Evolutionary conservation across 2,888 invertebrate species (phyloP).

Genomic region (Hetaerina titia): DNA sequence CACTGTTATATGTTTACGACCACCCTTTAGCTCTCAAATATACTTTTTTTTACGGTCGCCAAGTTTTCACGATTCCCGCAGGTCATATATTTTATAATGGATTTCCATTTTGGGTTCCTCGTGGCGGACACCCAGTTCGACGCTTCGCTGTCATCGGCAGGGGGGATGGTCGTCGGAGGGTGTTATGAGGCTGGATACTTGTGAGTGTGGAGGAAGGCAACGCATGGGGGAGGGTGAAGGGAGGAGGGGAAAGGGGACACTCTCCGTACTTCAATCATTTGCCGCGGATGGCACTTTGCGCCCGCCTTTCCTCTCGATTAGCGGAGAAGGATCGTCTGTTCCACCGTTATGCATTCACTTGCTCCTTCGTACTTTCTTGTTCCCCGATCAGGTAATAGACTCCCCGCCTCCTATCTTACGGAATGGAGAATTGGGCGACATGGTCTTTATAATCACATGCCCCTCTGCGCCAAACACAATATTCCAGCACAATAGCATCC

Average conservation of each 20-base stretch:
- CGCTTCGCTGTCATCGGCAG: conserved; percentile 3
- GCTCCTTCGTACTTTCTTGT: no score
- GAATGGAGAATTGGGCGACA: no score
- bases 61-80: conserved; percentile 29
- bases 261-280: neutral
- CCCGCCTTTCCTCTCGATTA: neutral
- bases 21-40: neutral
- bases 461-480: no score
- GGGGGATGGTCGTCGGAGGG: neutral
- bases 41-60: conserved; percentile 40
- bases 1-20: neutral
- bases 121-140: neutral
- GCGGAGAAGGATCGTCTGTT: no score
- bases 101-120: neutral
- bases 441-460: no score
- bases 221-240: neutral
- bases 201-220: neutral
- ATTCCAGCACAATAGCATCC: no score
- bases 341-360: no score
- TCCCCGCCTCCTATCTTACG: no score
- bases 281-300: conserved; percentile 1
- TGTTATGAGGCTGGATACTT: neutral
- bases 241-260: neutral
- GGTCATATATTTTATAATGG: conserved; percentile 44
- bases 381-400: no score